Evolutionary conservation across 2,797 vertebrate species (phyloP).

Genomic region (Delichon dasypus): DNA sequence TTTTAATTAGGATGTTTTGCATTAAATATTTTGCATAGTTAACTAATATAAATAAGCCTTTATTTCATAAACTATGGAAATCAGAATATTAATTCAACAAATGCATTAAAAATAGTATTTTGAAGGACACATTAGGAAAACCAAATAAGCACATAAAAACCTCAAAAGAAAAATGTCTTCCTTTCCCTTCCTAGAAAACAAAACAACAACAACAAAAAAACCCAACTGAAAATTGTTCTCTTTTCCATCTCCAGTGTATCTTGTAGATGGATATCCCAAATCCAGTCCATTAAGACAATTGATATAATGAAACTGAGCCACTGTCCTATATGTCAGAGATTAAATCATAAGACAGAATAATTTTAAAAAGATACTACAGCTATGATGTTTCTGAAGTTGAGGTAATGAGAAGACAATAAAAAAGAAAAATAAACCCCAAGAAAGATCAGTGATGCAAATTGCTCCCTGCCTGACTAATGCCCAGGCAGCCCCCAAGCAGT

Average conservation of each 20-base stretch:
- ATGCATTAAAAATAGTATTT: neutral
- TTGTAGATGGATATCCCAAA: neutral
- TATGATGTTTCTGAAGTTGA: neutral
- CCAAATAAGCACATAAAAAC: neutral
- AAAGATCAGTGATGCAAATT: neutral
- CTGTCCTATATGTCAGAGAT: neutral
- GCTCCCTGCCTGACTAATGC: accelerated
- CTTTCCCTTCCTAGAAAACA: neutral
- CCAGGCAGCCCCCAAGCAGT: neutral
- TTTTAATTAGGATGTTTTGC: conserved; percentile 42
- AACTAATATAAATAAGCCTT: neutral
- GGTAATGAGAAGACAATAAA: accelerated
- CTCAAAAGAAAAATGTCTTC: accelerated
- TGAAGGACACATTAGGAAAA: neutral
- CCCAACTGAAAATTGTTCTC: neutral
- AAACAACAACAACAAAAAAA: too few relatives aligned
- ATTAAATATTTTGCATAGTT: neutral
- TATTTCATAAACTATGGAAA: conserved; percentile 29
- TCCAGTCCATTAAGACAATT: neutral
- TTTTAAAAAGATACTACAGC: neutral
- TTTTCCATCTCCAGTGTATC: neutral
- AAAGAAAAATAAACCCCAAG: neutral
- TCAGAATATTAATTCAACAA: neutral
- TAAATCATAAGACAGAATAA: neutral
- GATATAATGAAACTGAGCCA: neutral